Evolutionary conservation across 1,140 invertebrate species (phyloP).

Genomic region (Nomia melanderi): DNA sequence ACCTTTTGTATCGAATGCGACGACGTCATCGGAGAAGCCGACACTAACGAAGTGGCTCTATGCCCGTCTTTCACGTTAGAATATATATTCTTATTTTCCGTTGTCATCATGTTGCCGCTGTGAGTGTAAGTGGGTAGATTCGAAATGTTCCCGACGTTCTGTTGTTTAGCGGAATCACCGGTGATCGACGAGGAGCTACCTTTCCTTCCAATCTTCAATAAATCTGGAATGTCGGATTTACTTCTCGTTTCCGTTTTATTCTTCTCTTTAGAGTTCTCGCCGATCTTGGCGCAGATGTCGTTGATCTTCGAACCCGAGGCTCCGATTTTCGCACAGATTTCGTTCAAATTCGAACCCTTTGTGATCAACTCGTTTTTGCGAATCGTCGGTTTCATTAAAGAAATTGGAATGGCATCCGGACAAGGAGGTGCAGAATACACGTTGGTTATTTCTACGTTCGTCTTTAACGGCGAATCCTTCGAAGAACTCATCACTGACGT

Average conservation of each 20-base stretch:
- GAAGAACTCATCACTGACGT: neutral
- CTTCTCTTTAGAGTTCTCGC: conserved; percentile 78
- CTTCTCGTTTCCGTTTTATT: conserved; percentile 70
- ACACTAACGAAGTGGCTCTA: conserved; percentile 11
- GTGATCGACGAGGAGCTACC: conserved; percentile 10
- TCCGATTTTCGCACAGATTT: conserved; percentile 75
- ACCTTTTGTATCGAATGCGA: conserved; percentile 57
- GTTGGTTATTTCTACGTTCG: conserved; percentile 54
- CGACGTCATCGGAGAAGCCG: conserved; percentile 40
- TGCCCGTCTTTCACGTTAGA: conserved; percentile 24
- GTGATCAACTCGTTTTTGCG: conserved; percentile 74
- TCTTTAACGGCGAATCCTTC: conserved; percentile 34
- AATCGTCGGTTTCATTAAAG: conserved; percentile 73
- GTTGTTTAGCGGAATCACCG: conserved; percentile 42
- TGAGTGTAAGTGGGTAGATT: conserved; percentile 77
- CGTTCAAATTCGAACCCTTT: conserved; percentile 73
- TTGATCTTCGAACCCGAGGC: conserved; percentile 77
- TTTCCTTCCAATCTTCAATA: conserved; percentile 77
- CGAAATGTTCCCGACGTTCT: conserved; percentile 75
- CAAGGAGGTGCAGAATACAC: conserved; percentile 74
- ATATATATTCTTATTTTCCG: conserved; percentile 45
- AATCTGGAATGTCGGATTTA: conserved; percentile 75
- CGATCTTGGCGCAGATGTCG: conserved; percentile 79
- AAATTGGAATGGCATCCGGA: conserved; percentile 78
- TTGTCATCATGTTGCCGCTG: conserved; percentile 47